Evolutionary conservation across 1,140 invertebrate genomes (phyloP).

Genomic region (Cepaea nemoralis): DNA sequence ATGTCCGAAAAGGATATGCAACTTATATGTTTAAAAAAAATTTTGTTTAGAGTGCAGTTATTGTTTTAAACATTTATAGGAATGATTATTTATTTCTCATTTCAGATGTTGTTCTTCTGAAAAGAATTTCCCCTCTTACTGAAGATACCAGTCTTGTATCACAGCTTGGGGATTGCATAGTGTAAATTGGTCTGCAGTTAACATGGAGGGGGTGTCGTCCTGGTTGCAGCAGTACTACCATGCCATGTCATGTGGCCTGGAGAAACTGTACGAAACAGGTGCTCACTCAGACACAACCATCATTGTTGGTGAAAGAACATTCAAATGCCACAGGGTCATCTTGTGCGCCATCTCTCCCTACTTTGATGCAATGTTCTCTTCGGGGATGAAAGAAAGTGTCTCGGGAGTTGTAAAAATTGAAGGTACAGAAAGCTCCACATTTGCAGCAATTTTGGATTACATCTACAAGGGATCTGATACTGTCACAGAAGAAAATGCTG

Average conservation of each 20-base stretch:
- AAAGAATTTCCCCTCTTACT: background rate
- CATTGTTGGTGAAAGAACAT: slow-evolving; percentile 51
- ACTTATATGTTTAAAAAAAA: too few relatives aligned
- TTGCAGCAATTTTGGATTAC: slow-evolving; percentile 59
- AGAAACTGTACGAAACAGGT: slow-evolving; percentile 49
- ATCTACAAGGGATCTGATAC: slow-evolving; percentile 60
- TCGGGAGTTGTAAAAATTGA: slow-evolving; percentile 62
- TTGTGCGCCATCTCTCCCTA: slow-evolving; percentile 60
- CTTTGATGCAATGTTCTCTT: slow-evolving; percentile 66
- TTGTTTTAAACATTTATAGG: too few relatives aligned
- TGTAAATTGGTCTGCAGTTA: background rate
- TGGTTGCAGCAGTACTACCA: slow-evolving; percentile 55
- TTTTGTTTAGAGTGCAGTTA: too few relatives aligned
- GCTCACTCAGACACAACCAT: slow-evolving; percentile 61
- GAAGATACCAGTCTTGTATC: background rate
- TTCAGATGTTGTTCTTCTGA: background rate
- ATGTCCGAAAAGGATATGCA: too few relatives aligned
- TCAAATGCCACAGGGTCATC: slow-evolving; percentile 64
- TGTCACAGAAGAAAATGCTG: slow-evolving; percentile 58
- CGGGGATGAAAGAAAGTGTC: slow-evolving; percentile 64
- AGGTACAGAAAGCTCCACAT: slow-evolving; percentile 58
- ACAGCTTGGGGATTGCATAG: background rate
- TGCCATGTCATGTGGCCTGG: slow-evolving; percentile 58
- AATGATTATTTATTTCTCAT: background rate
- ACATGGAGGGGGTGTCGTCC: slow-evolving; percentile 41